Evolutionary conservation across 2,888 invertebrate genomes (phyloP), one percentile per base, ranked within the genome.

Genomic region (Diabrotica balteata): DNA sequence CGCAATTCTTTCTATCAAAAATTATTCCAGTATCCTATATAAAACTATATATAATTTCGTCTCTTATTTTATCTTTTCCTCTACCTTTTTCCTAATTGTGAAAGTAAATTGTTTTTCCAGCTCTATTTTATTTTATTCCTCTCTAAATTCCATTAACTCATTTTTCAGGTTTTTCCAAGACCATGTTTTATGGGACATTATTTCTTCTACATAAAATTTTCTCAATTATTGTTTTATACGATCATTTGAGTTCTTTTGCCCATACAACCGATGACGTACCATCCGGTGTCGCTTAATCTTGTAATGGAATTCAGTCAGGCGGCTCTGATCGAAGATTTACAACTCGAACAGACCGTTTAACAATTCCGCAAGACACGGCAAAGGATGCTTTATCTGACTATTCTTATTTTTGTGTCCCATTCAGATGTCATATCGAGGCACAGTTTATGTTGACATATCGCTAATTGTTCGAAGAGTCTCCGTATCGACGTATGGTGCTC

Each of bases 361-460:
- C 70, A 63, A 70, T 68, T 65, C 65, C 57, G 59, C 58, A 51
- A 64, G 53, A 59, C 63, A 61, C 69, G 67, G 60, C 47, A 66
- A 10, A 63, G 68, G 66, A 67, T 66, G 66, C 64, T 72, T 68
- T 70, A 72, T 72, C 68, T 58, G 55, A 22, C 67, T 66, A 67
- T 70, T 72, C 64, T 72, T 67, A 61, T 69, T 57, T 62, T 51
- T 54, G 63, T 46, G 55, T n/a, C 51, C 72, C 68, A 72, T 72
- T 69, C 72, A 68, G 60, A 59, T 71, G 71, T 71, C 71, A 68
- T 43, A 45, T 42, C 50, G 62, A 62, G 43, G n/a, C 52, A 67
- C 65, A 61, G 62, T 71, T 71, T 71, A 71, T 64, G 68, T 59
- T 65, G 71, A 68, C 68, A 58, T 64, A 64, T 52, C 52, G 59